Evolutionary conservation across 2,888 invertebrate genomes (phyloP).

Genomic region (Melinopterus prodromus): DNA sequence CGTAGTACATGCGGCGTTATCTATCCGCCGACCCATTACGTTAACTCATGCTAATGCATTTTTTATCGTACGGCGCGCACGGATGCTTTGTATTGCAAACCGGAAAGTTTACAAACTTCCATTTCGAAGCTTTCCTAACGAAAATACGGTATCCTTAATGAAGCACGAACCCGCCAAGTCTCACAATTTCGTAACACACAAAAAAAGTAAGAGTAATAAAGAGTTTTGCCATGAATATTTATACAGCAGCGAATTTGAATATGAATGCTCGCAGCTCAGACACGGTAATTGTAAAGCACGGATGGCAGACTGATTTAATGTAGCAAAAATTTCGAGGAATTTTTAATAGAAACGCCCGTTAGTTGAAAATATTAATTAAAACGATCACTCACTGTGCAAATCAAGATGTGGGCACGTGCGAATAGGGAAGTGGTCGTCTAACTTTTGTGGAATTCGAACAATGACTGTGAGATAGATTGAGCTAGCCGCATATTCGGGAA

Average conservation of each 20-base stretch:
- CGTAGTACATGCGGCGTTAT: not conserved
- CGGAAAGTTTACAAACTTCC: not conserved
- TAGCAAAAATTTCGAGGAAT: not conserved
- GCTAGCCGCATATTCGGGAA: not conserved
- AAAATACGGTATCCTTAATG: not conserved
- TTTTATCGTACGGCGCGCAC: not conserved
- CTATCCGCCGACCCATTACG: not conserved
- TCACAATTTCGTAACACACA: not conserved
- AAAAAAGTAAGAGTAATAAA: not conserved
- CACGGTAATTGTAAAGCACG: not conserved
- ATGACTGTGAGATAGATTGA: not conserved
- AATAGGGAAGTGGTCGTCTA: not conserved
- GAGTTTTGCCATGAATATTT: not conserved
- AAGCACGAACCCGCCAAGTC: not conserved
- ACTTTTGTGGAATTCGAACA: not conserved
- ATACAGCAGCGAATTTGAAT: not conserved
- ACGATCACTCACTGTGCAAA: constrained; percentile 4
- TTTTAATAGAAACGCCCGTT: not conserved
- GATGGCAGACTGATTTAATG: not conserved
- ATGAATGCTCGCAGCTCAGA: not conserved
- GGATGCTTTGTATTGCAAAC: not conserved
- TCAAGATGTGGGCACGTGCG: not conserved
- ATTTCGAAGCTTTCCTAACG: not conserved
- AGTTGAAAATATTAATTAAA: not conserved
- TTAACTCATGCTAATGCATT: constrained; percentile 4